Evolutionary conservation across 53 echinoderm and acorn worm species (phyloP), one percentile per base, ranked within the genome.

Genomic region (Patiria pectinifera): DNA sequence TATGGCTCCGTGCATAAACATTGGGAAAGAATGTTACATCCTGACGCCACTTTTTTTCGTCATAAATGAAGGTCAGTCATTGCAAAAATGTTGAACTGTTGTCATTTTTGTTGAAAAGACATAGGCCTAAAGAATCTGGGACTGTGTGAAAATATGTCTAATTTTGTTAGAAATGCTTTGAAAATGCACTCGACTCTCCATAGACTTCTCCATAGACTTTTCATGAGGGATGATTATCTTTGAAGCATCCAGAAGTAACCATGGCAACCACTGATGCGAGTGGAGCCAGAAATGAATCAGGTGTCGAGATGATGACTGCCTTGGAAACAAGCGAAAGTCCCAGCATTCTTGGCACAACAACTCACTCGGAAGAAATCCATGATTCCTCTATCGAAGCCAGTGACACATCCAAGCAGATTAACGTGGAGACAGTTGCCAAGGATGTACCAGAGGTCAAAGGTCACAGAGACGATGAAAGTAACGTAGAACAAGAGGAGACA

Each of bases 401-500:
- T 16, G 47, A 78, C 47, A 47, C 7, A 44, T 13, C 74, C 2
- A 18, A 78, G 79, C 82, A 18, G n/a, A 19, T 19, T 18, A 82
- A 9, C 11, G n/a, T 6, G 82, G 53, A 48, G 58, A 82, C 58
- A 58, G 46, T 82, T 58, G 4, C 24, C 46, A 78, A 9, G 24
- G 79, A 78, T 78, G 59, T 11, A 4, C 18, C 82, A 19, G 84
- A 43, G 84, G 84, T 44, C 66, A 44, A 63, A 84, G 84, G 69
- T 66, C 84, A 84, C 59, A 26, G 45, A 43, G 84, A 35, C 35
- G 35, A 16, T 53, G 84, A 84, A 13, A 63, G 45, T 11, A 63
- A 6, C 16, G 6, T 45, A 6, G 15, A 62, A 15, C 84, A 62
- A 48, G 66, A 62, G 84, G 35, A 62, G 84, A 22, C 63, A 44